phyloP scores from a whole-genome alignment of 2,888 invertebrate genomes.

The Melinopterus prodromus region DNA sequence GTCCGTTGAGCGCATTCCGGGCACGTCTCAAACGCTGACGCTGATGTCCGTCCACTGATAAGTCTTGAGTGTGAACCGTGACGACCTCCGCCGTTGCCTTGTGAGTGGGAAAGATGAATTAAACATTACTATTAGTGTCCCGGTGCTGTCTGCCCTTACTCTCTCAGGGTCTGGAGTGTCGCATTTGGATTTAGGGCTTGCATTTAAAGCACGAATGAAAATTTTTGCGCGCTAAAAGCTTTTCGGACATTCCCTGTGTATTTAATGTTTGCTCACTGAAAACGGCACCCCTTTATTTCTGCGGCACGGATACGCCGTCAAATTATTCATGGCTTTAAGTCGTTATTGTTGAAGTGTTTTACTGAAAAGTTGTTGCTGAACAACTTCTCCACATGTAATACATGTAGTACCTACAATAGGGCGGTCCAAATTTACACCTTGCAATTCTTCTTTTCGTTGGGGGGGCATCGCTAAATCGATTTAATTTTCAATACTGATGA shows the following conservation, averaged over 20 bases:
- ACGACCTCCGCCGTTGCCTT: slow-evolving; percentile 11
- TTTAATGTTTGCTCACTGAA: too few species aligned
- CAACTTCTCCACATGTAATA: too few species aligned
- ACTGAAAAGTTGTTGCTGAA: too few species aligned
- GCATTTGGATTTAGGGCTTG: slow-evolving; percentile 24
- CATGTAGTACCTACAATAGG: too few species aligned
- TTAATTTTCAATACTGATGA: too few species aligned
- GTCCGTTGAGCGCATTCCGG: slow-evolving; percentile 5
- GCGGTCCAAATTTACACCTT: too few species aligned
- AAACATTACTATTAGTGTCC: slow-evolving; percentile 35
- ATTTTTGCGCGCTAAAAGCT: neutral
- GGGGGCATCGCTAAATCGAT: too few species aligned
- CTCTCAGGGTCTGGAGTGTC: neutral
- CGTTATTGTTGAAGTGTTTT: too few species aligned
- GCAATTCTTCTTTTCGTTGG: too few species aligned
- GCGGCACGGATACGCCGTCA: too few species aligned
- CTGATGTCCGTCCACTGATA: slow-evolving; percentile 39
- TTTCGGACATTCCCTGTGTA: neutral
- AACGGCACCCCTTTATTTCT: too few species aligned
- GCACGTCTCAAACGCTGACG: slow-evolving; percentile 29
- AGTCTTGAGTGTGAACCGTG: slow-evolving; percentile 39
- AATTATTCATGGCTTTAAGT: too few species aligned
- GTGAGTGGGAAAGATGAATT: slow-evolving; percentile 35
- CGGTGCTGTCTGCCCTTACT: neutral
- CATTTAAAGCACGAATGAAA: slow-evolving; percentile 14